phyloP scores from a whole-genome alignment of 2,113 vertebrate genomes.

The Jaculus jaculus region DNA sequence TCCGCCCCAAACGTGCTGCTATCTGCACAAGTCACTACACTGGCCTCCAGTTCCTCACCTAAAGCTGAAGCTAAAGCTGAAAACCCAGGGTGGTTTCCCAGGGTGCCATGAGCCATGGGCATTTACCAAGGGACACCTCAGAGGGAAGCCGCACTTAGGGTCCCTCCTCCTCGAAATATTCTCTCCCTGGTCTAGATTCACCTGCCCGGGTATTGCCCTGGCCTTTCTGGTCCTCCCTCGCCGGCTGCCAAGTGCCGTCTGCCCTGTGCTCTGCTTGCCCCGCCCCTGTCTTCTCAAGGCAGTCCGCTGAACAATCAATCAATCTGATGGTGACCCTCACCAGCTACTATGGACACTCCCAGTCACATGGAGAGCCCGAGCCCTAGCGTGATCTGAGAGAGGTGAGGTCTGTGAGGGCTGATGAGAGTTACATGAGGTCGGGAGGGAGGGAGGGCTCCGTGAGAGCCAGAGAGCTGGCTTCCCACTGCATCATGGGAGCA shows the following conservation, averaged over 20 bases:
- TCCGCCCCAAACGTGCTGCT: rapidly evolving
- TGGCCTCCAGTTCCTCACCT: background rate
- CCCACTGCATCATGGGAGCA: background rate
- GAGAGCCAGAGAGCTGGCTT: background rate
- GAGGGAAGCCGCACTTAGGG: background rate
- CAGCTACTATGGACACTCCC: background rate
- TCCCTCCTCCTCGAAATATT: background rate
- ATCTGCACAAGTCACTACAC: background rate
- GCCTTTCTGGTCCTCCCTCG: background rate
- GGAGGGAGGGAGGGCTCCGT: background rate
- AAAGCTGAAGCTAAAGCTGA: background rate
- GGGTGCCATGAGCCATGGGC: background rate
- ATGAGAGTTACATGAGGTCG: background rate
- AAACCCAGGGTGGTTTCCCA: background rate
- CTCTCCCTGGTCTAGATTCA: background rate
- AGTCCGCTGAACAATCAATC: no score
- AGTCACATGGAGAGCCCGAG: background rate
- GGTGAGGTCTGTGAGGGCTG: background rate
- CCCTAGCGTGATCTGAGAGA: background rate
- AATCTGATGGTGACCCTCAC: background rate
- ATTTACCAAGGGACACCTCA: background rate
- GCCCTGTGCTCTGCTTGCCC: background rate
- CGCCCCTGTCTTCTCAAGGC: background rate
- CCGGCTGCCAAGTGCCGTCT: background rate
- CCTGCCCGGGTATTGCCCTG: background rate